A percentile compares a stretch with the other conserved stretches of the same genome.
Conservation (phyloP, 2,888 invertebrate genomes). For the Cyclophora punctaria region DNA sequence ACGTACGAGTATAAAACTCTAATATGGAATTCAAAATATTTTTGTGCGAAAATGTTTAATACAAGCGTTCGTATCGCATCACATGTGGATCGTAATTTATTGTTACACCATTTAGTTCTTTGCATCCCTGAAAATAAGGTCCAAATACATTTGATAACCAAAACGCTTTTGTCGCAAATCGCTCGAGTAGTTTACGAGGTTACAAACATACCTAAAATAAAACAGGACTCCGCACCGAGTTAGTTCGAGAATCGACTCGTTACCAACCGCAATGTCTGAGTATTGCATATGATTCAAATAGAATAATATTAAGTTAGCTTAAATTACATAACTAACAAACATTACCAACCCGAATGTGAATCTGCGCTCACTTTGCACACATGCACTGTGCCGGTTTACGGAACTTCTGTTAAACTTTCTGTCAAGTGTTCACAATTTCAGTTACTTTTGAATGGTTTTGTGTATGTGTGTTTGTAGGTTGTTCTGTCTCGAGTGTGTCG, state of each 20-base stretch:
- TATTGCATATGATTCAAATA: slow-evolving; percentile 5
- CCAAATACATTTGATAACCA: no score
- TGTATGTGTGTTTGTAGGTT: neutral
- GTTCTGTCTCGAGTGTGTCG: neutral
- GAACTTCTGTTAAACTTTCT: no score
- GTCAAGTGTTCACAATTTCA: neutral
- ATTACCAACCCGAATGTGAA: slow-evolving; percentile 18
- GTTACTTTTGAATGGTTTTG: neutral
- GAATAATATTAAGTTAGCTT: slow-evolving; percentile 14
- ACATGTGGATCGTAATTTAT: no score
- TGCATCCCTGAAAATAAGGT: no score
- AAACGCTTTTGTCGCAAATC: slow-evolving; percentile 1
- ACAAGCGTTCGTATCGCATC: no score
- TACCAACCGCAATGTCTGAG: slow-evolving; percentile 1
- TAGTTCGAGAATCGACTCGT: neutral
- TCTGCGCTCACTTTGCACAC: slow-evolving; percentile 7
- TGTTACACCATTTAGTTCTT: no score
- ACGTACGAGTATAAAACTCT: no score
- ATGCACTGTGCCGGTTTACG: slow-evolving; percentile 4
- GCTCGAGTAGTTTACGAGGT: slow-evolving; percentile 13
- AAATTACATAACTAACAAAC: slow-evolving; percentile 34
- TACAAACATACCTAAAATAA: neutral
- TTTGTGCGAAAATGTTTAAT: no score
- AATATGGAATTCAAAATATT: no score
- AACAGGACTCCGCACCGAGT: neutral